Evolutionary conservation across 2,888 invertebrate genomes (phyloP), one percentile per base, ranked within the genome.

Genomic region (Pristionchus fissidentatus): DNA sequence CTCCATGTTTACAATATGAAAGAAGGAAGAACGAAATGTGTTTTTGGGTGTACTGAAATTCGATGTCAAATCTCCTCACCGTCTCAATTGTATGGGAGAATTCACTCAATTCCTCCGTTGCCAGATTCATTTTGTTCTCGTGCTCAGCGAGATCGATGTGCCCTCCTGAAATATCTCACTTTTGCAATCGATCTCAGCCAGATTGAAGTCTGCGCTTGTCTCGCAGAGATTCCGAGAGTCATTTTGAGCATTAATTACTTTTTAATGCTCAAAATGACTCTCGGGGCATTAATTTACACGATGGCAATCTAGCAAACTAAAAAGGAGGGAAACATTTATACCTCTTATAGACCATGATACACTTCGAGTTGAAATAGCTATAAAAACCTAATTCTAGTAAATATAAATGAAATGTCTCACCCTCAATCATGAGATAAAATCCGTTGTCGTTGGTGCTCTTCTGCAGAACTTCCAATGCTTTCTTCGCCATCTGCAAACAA

Each of bases 101-200:
- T 90, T 95, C 95, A 85, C 96, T 94, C 0, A 96, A 95, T 92
- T 97, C 97, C 87, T 95, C 95, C 0, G 97, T 92, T 0, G 97
- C 95, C 52, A 84, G 32, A 35, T 84, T 66, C 80, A 81, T 81
- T 32, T 60, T 70, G 73, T 84, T 84, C 22, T 70, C 60, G 60
- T 84, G 84, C 38, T 81, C 57, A 22, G 81, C 84, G 15, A 81
- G 29, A 70, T 84, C 84, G 55, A 84, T 84, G 41, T 62, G 49
- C 29, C 84, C 84, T 13, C 84, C 84, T 84, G 81, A 43, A 62
- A 7, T 29, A 26, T 15, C n/a, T 10, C 26, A 7, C 15, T n/a
- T 22, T 43, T 73, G n/a, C 0, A 49, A 49, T 49, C 49, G 49
- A 49, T 49, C n/a, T n/a, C n/a, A n/a, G n/a, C n/a, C n/a, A n/a